Evolutionary conservation across 2,797 vertebrate genomes (phyloP), one percentile per base, ranked within the genome.

Genomic region (Scyliorhinus canicula): DNA sequence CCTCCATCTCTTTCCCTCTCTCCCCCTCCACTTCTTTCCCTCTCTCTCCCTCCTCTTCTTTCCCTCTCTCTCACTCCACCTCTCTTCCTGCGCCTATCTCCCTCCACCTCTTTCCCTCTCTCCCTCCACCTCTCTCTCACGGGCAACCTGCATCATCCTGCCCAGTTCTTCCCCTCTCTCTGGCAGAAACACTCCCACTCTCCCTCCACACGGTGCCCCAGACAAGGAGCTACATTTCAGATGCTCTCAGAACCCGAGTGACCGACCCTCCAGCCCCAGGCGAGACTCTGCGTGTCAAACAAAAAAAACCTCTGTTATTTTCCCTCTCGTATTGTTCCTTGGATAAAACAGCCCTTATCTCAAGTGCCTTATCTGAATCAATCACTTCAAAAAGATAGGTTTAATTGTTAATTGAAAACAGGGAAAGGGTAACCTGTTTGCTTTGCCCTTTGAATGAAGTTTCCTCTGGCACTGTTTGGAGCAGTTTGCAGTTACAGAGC

Each of bases 401-500:
- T 93, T 65, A 40, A 93, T 93, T 67, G 60, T 93, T 93, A 93
- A 65, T 93, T 93, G 90, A 93, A 67, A 93, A 67, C 60, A 63
- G n/a, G 47, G 60, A 67, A 52, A 35, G 5, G 44, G 31, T 44
- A 52, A n/a, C 14, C 28, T n/a, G 47, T 55, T 94, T 71, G 67
- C 47, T 71, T 35, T 7, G 35, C 14, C 35, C 86, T 57, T n/a
- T 35, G 44, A 35, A 26, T 24, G 57, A 52, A 71, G 93, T 74
- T 91, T 94, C 67, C 93, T 31, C 67, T 19, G 28, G 85, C 28
- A 31, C 16, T 55, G 79, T 47, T 77, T 8, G 40, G 0, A 44
- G 35, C 7, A 60, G 57, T 60, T 60, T 60, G 1, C 31, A 88
- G 85, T 88, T 88, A 35, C 35, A 60, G 1, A 60, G 55, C 55